Evolutionary conservation across 2,888 invertebrate species (phyloP), one percentile per base, ranked within the genome.

Genomic region (Ophion ventricosus): DNA sequence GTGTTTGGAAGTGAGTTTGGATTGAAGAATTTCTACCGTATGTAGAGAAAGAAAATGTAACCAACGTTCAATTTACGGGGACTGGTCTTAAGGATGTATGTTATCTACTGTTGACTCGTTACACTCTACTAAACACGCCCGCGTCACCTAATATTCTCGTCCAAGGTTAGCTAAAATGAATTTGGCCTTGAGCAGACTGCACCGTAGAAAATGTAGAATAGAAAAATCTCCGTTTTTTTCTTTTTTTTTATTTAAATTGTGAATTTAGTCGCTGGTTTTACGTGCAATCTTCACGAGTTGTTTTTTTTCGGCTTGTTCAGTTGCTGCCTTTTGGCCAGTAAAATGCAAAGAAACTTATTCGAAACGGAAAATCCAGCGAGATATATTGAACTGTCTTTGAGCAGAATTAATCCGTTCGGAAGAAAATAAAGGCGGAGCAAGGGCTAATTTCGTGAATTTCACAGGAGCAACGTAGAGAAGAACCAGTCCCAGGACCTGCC

Each of bases 401-500:
- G 17, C 17, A 49, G 49, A 49, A 49, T 49, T 2, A 49, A 49
- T 49, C 49, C 49, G 14, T 11, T 17, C 49, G 17, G 49, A 49
- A 49, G 49, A 49, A 17, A 49, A 40, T 40, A 10, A 40, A 40
- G 40, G 4, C 14, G 14, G 4, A 14, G 17, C 14, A 49, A 49
- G 14, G 4, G 17, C 17, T 49, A 49, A 49, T 49, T 17, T 49
- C 49, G 17, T 17, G 0, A 35, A 57, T 67, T 64, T 17, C 63
- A 25, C 73, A 86, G 87, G 67, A 77, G 80, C 69, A 81, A 76
- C 59, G 82, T 73, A 66, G 82, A 78, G 35, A 76, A 67, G 26
- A 88, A 82, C 77, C 89, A 91, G 80, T 82, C 85, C 11, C 89
- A 86, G 61, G 87, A 88, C 43, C 76, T 87, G 56, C 87, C 90